Evolutionary conservation across 1,140 invertebrate genomes (phyloP).

Genomic region (Venustaconcha ellipsiformis): DNA sequence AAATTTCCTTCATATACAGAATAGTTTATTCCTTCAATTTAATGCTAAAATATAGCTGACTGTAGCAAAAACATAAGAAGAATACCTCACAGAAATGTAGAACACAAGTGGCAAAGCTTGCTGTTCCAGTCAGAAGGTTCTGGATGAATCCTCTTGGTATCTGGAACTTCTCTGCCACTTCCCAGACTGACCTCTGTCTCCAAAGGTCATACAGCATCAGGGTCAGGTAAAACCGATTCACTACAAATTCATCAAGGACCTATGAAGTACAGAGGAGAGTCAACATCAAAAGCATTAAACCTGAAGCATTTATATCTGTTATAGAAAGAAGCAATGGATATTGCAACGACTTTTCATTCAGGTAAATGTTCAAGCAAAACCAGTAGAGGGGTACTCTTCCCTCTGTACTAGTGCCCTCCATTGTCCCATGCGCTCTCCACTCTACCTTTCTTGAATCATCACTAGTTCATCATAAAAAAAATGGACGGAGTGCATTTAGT

Average conservation of each 20-base stretch:
- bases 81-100: conserved; percentile 75
- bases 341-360: too few species aligned
- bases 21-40: neutral
- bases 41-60: neutral
- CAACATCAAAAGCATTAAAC: too few species aligned
- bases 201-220: conserved; percentile 87
- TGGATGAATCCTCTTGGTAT: conserved; percentile 75
- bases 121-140: conserved; percentile 78
- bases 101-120: conserved; percentile 81
- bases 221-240: conserved; percentile 84
- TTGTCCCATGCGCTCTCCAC: too few species aligned
- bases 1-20: neutral
- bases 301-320: too few species aligned
- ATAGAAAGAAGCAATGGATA: too few species aligned
- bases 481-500: too few species aligned
- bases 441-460: too few species aligned
- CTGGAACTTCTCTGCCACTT: conserved; percentile 80
- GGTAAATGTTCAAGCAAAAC: too few species aligned
- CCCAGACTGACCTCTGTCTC: conserved; percentile 79
- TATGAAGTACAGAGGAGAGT: too few species aligned
- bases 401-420: too few species aligned
- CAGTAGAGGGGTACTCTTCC: too few species aligned
- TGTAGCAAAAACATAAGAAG: neutral
- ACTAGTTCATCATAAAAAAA: too few species aligned
- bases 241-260: conserved; percentile 44